phyloP scores from a whole-genome alignment of 2,797 vertebrate species.

The Echiichthys vipera region DNA sequence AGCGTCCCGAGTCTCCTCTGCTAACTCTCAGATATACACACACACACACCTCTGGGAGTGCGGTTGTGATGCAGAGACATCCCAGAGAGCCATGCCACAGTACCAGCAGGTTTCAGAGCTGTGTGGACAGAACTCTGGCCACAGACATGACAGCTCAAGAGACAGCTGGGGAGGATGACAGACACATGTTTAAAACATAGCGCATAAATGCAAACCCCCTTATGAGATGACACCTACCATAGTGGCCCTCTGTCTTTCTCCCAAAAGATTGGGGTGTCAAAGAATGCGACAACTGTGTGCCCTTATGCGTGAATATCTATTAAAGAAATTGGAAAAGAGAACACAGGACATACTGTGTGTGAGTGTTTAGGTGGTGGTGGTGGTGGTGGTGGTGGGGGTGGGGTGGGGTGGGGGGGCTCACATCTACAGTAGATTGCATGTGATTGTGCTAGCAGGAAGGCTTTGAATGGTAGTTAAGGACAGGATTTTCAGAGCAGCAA shows the following conservation, averaged over 20 bases:
- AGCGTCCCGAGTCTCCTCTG: slow-evolving; percentile 43
- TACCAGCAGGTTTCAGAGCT: slow-evolving; percentile 62
- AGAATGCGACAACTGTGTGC: slow-evolving; percentile 41
- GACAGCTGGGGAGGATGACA: slow-evolving; percentile 63
- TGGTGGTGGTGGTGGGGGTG: too few relatives aligned
- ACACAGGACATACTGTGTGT: slow-evolving; percentile 13
- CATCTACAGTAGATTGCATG: slow-evolving; percentile 1
- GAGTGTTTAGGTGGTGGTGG: neutral
- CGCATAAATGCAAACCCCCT: slow-evolving; percentile 69
- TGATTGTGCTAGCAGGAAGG: neutral
- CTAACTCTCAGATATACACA: slow-evolving; percentile 35
- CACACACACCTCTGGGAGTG: slow-evolving; percentile 53
- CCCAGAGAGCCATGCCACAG: slow-evolving; percentile 54
- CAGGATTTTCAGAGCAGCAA: neutral
- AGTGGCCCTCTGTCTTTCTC: slow-evolving; percentile 53
- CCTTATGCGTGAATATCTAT: slow-evolving; percentile 39
- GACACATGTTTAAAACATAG: slow-evolving; percentile 81
- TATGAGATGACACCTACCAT: slow-evolving; percentile 58
- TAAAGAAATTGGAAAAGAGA: slow-evolving; percentile 12
- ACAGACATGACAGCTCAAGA: slow-evolving; percentile 62
- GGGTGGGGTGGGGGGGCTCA: too few relatives aligned
- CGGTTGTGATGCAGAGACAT: slow-evolving; percentile 45
- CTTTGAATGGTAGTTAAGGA: neutral
- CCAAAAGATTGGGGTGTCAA: slow-evolving; percentile 57
- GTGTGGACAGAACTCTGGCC: slow-evolving; percentile 66